Base-by-base conservation (phyloP, 2,888 invertebrate genomes). In the Cheilosia pagana region DNA sequence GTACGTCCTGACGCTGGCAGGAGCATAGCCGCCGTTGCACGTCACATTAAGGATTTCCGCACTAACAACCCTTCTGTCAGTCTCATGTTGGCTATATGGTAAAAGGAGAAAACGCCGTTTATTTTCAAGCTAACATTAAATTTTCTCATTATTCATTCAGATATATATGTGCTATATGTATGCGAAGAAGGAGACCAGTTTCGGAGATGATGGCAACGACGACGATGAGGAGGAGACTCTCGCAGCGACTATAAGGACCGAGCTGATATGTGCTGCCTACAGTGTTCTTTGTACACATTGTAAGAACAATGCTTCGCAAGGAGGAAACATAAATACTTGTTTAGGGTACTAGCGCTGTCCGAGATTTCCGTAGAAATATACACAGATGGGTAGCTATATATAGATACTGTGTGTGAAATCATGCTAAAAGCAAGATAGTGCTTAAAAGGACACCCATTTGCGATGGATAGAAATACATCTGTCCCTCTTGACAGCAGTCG, bases 71-170 rank as follows among this genome's bases (percentile, higher is more conserved):
- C 21, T 50, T 48, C 50, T 14, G 48, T 50, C n/a, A 63, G 50
- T 31, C 14, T 21, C 48, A 63, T 63, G 50, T 50, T 63, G 35
- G 48, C 21, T 19, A 3, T 16, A 4, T 48, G 21, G 21, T 50
- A 35, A 35, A 23, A 25, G 23, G 35, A 63, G 50, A 48, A 63
- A 63, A 63, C 35, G 35, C 8, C 21, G 21, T 50, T 48, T 50
- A 50, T 50, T 63, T 63, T 45, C 43, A 60, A 45, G 60, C 12
- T 45, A 45, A 45, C 28, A 60, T 45, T 28, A 45, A 60, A 43
- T 41, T 60, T 59, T 14, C 41, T 59, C 59, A 53, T 53, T 53
- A 50, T 25, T 50, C 50, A 41, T 59, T 59, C 41, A 59, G 25
- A 59, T 59, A 25, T n/a, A n/a, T n/a, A n/a, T n/a, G n/a, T 59